phyloP scores from a whole-genome alignment of 2,888 invertebrate genomes.

The Parapristionchus giblindavisi region DNA sequence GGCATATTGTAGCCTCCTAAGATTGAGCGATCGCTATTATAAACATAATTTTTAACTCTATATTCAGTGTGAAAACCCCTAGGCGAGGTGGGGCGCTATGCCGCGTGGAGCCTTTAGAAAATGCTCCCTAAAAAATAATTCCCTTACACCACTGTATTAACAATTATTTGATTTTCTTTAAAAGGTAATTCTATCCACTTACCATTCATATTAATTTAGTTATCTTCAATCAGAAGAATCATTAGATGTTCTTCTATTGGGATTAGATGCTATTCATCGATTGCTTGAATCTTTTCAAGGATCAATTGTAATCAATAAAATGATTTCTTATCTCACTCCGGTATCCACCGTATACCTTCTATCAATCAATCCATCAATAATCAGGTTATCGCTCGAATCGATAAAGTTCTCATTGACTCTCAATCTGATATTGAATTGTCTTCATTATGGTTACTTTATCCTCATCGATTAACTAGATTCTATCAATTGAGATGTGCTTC shows the following conservation, averaged over 20 bases:
- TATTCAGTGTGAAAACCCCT: too few relatives aligned
- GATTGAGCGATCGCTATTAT: too few relatives aligned
- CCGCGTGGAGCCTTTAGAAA: neutral
- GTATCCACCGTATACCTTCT: constrained; percentile 38
- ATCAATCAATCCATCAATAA: neutral
- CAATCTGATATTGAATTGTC: constrained; percentile 60
- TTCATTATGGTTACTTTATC: constrained; percentile 64
- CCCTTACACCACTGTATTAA: neutral
- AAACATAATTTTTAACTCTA: too few relatives aligned
- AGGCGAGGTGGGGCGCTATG: too few relatives aligned
- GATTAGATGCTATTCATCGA: constrained; percentile 63
- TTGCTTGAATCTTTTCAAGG: constrained; percentile 56
- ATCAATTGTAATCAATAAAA: constrained; percentile 45
- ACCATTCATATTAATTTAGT: too few relatives aligned
- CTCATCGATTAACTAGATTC: constrained; percentile 60
- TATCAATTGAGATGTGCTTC: constrained; percentile 67
- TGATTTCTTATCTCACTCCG: constrained; percentile 61
- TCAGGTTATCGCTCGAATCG: constrained; percentile 56
- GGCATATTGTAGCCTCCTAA: too few relatives aligned
- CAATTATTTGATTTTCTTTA: neutral
- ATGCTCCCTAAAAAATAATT: neutral
- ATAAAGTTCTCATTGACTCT: constrained; percentile 55
- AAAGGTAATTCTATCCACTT: constrained; percentile 29
- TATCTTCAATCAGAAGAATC: constrained; percentile 63
- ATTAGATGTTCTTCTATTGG: constrained; percentile 63